These are phyloP conservation scores for Antennarius maculatus DNA, from an alignment of 2,797 vertebrate genomes.

Conservation along the genomic window DNA sequence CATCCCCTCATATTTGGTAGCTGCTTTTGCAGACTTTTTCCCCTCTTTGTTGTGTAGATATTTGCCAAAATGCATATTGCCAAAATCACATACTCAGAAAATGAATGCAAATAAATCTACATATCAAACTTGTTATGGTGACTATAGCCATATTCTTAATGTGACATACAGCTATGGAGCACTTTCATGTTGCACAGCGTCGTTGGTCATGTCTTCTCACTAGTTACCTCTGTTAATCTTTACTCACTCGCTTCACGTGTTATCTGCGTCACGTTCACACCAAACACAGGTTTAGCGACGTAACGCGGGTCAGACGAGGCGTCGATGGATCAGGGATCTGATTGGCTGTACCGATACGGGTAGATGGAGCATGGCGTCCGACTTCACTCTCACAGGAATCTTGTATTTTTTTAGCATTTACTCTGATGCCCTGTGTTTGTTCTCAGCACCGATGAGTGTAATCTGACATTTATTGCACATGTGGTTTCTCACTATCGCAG, in stretches of 20 bases:
- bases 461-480: slow-evolving; percentile 60
- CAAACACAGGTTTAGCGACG: slow-evolving; percentile 23
- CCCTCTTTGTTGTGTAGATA: slow-evolving; percentile 29
- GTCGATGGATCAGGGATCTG: slow-evolving; percentile 56
- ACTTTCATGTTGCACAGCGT: slow-evolving; percentile 45
- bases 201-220: slow-evolving; percentile 48
- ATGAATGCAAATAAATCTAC: slow-evolving; percentile 58
- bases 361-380: slow-evolving; percentile 65
- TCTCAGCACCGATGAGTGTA: slow-evolving; percentile 63
- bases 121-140: slow-evolving; percentile 52
- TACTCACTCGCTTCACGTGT: slow-evolving; percentile 44
- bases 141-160: slow-evolving; percentile 62
- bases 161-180: slow-evolving; percentile 37
- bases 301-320: slow-evolving; percentile 16
- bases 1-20: slow-evolving; percentile 55
- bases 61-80: slow-evolving; percentile 54
- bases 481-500: slow-evolving; percentile 55
- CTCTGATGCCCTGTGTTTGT: slow-evolving; percentile 64
- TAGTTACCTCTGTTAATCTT: slow-evolving; percentile 27
- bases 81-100: slow-evolving; percentile 50
- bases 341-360: slow-evolving; percentile 65
- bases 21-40: slow-evolving; percentile 25
- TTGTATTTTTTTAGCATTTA: slow-evolving; percentile 78
- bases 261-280: slow-evolving; percentile 31
- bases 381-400: slow-evolving; percentile 61